Conservation (phyloP, 1,140 invertebrate genomes). For the Meloidogyne exigua region DNA sequence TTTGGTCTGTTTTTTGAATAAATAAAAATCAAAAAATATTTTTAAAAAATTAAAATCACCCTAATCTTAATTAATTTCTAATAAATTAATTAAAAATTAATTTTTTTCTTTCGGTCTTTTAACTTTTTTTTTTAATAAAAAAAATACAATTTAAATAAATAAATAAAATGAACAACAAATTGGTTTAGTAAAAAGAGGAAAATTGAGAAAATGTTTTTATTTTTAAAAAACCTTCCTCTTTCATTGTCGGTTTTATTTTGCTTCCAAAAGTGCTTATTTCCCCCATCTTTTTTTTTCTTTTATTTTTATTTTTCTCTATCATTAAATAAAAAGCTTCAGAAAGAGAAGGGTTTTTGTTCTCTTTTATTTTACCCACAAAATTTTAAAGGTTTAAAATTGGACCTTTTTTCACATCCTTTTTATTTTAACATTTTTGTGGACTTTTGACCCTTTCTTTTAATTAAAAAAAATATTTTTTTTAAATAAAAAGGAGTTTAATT, state of each 20-base stretch:
- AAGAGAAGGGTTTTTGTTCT: no score
- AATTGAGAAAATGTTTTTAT: neutral
- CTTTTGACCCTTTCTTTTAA: no score
- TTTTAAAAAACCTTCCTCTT: neutral
- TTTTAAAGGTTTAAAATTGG: neutral
- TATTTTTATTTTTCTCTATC: neutral
- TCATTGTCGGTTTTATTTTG: neutral
- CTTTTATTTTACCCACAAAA: neutral
- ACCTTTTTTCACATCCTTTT: neutral
- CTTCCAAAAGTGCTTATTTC: neutral
- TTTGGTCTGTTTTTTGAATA: no score
- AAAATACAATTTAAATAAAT: neutral
- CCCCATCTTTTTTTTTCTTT: no score
- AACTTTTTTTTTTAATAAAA: neutral
- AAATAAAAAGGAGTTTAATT: no score
- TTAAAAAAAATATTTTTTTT: no score
- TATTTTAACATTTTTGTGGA: neutral
- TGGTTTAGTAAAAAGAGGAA: neutral
- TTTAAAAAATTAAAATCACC: no score
- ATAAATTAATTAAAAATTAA: no score
- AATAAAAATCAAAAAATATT: no score
- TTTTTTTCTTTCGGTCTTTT: no score
- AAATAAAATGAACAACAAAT: neutral
- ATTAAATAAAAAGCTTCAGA: neutral
- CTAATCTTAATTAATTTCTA: no score